Evolutionary conservation across 1,140 invertebrate species (phyloP), one percentile per base, ranked within the genome.

Genomic region (Maconellicoccus hirsutus): DNA sequence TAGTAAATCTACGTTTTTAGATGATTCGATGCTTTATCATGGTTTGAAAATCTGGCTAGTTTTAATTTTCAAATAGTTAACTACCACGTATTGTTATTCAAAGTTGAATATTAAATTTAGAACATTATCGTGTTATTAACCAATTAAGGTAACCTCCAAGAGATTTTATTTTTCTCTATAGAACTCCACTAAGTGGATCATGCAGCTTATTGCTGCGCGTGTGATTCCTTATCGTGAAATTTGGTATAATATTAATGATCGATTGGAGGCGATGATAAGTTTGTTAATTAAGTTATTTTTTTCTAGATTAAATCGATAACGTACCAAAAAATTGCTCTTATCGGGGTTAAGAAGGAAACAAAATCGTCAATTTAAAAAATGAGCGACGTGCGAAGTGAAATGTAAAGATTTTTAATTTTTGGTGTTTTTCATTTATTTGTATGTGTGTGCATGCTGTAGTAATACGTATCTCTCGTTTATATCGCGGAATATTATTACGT

Each of bases 271-370:
- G 42, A 14, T 16, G 42, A 52, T 52, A 52, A 52, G 42, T 3
- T 52, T 52, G 42, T 52, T 52, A 52, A 52, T 52, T 52, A 52
- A 52, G 10, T 52, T 52, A 52, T 52, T 52, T 52, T n/a, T n/a
- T 33, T 52, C 2, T 8, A 52, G 42, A 52, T 52, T 8, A 52
- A 52, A 52, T 19, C 42, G 42, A 52, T 52, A 52, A 52, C 29
- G 29, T 33, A 33, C 12, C 12, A 12, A 33, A 33, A 33, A 33
- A 6, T 33, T 33, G 12, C 29, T 33, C 29, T 33, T 33, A 33
- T 33, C 29, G 29, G 12, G 12, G 29, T 33, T 33, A 12, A 33
- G 12, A 33, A 33, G 12, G 29, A 6, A 33, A 33, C 4, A 33
- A 33, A 33, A 33, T 6, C 3, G 29, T 33, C 4, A 12, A 33